Evolutionary conservation across 2,797 vertebrate species (phyloP).

Genomic region (Neosilurus mollespiculum): DNA sequence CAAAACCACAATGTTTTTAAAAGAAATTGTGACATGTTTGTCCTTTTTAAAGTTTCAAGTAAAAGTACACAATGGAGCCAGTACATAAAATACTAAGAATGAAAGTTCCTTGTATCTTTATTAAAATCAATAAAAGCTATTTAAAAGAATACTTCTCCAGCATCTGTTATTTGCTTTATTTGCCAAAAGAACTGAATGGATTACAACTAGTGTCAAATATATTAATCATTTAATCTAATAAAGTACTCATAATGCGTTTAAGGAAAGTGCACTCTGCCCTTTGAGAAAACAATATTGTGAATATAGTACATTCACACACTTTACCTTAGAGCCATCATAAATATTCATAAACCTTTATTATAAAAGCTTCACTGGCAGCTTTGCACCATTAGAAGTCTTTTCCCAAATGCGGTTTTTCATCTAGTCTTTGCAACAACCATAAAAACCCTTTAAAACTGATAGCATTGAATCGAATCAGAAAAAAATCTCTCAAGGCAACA

Average conservation of each 20-base stretch:
- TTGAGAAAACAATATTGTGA: constrained; percentile 44
- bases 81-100: constrained; percentile 10
- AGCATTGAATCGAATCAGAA: neutral
- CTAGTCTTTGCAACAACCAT: constrained; percentile 15
- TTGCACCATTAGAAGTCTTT: constrained; percentile 30
- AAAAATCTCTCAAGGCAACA: neutral
- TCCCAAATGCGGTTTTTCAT: constrained; percentile 6
- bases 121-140: constrained; percentile 49
- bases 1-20: neutral
- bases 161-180: constrained; percentile 36
- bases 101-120: constrained; percentile 10
- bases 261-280: constrained; percentile 40
- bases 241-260: constrained; percentile 50
- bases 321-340: constrained; percentile 50
- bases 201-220: constrained; percentile 51
- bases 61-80: neutral
- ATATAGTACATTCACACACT: constrained; percentile 25
- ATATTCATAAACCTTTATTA: constrained; percentile 51
- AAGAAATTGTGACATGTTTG: neutral
- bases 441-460: constrained; percentile 10
- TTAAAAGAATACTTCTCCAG: constrained; percentile 23
- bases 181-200: constrained; percentile 38
- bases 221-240: constrained; percentile 57
- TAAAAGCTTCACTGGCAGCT: constrained; percentile 44
- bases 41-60: neutral